Conservation (phyloP, 2,797 vertebrate species). For the Spondyliosoma cantharus region DNA sequence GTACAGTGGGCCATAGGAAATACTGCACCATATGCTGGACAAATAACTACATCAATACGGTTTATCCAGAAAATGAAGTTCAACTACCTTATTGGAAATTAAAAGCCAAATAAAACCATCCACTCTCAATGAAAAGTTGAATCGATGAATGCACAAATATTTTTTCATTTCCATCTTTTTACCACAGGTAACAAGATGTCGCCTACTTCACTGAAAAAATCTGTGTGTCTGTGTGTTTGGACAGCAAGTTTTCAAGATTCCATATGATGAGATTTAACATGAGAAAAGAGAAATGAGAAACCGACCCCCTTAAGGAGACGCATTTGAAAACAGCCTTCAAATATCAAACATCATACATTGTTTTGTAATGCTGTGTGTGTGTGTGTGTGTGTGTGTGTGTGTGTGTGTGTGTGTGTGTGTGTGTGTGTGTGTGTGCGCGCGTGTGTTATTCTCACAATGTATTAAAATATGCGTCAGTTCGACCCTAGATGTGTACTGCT, state of each 20-base stretch:
- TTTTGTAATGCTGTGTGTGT: neutral
- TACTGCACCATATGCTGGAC: too few species aligned
- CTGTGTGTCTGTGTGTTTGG: too few species aligned
- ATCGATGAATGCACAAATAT: neutral
- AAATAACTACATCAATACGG: too few species aligned
- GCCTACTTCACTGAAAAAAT: neutral
- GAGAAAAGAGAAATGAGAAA: neutral
- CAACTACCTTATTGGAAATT: too few species aligned
- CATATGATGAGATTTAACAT: too few species aligned
- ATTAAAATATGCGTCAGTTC: slow-evolving; percentile 27
- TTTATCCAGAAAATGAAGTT: too few species aligned
- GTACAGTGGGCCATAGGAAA: too few species aligned
- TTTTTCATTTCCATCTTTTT: neutral
- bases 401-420: too few species aligned
- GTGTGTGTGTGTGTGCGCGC: neutral
- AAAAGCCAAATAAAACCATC: too few species aligned
- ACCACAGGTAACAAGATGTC: too few species aligned
- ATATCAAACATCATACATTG: neutral
- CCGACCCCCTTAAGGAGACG: neutral
- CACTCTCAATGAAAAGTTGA: too few species aligned
- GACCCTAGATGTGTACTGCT: slow-evolving; percentile 1
- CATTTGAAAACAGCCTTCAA: neutral
- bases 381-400: neutral
- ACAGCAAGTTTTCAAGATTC: neutral
- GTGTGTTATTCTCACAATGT: neutral